Evolutionary conservation across 2,113 vertebrate genomes (phyloP).

Genomic region (Verasper variegatus): DNA sequence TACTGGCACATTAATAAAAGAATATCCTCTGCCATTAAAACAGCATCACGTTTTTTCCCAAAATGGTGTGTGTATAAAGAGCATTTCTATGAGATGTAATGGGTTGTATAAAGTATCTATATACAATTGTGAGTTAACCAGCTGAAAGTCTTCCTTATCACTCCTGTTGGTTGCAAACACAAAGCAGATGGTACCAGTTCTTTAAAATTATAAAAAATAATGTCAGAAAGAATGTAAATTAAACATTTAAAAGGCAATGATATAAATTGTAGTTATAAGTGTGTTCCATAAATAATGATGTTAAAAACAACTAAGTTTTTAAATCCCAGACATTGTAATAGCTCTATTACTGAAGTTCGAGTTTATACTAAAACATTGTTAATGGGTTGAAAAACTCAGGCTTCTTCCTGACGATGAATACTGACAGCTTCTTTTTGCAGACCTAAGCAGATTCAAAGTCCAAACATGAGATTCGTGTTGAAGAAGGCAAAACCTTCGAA

Average conservation of each 20-base stretch:
- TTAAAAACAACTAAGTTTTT: not conserved
- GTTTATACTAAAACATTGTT: no score
- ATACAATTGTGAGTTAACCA: not conserved
- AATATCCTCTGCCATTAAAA: not conserved
- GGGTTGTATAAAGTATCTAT: not conserved
- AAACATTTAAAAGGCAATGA: slow-evolving; percentile 3
- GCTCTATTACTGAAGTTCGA: slow-evolving; percentile 2
- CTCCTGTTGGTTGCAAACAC: slow-evolving; percentile 18
- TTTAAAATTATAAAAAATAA: slow-evolving; percentile 18
- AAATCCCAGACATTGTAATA: not conserved
- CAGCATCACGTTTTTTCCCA: not conserved
- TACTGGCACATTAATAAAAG: not conserved
- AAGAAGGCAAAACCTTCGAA: slow-evolving; percentile 46
- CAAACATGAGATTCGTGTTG: slow-evolving; percentile 37
- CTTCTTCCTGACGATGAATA: not conserved
- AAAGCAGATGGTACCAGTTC: slow-evolving; percentile 37
- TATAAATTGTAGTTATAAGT: slow-evolving; percentile 33
- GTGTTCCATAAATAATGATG: slow-evolving; percentile 49
- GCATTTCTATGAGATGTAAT: not conserved
- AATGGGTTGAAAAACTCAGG: not conserved
- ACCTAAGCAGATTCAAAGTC: slow-evolving; percentile 22
- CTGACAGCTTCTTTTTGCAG: slow-evolving; percentile 17
- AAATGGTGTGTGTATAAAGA: not conserved
- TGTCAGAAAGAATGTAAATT: slow-evolving; percentile 30
- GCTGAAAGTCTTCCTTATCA: slow-evolving; percentile 12